These are phyloP conservation scores for Chrysocyon brachyurus DNA, from an alignment of 2,797 vertebrate genomes.

Conservation along the genomic window DNA sequence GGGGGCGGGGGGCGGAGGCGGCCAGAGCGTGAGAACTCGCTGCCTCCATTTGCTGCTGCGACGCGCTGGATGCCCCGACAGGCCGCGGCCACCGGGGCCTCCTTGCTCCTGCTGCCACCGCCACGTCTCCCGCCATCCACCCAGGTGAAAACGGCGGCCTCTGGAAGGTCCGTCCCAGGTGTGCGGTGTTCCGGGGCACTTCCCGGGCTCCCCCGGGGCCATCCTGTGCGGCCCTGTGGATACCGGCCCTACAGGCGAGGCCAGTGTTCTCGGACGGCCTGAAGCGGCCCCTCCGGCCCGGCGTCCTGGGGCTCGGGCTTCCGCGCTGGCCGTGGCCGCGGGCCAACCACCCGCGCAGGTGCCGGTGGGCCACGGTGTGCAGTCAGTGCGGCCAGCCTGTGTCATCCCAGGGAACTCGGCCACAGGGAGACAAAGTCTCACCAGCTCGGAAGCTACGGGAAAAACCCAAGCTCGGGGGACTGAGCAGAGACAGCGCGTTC, in stretches of 20 bases:
- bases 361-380: fast-evolving
- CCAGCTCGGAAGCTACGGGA: fast-evolving
- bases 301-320: background rate
- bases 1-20: no score
- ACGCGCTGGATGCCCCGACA: fast-evolving
- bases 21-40: background rate
- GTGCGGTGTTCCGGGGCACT: background rate
- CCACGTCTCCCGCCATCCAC: background rate
- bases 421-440: background rate
- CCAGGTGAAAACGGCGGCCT: background rate
- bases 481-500: background rate
- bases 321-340: fast-evolving
- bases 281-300: background rate
- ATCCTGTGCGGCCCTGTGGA: no score
- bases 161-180: background rate
- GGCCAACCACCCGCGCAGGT: background rate
- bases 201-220: background rate
- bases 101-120: background rate
- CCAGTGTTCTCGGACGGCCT: background rate
- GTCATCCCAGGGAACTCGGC: background rate
- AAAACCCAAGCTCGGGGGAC: background rate
- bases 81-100: background rate
- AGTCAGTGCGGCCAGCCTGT: background rate
- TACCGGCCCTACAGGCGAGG: fast-evolving
- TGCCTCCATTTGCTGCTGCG: fast-evolving